Percentiles rank a stretch among this genome's conserved stretches.
Conservation (phyloP, 92 coral and sea anemone species). For the Porites divaricata region DNA sequence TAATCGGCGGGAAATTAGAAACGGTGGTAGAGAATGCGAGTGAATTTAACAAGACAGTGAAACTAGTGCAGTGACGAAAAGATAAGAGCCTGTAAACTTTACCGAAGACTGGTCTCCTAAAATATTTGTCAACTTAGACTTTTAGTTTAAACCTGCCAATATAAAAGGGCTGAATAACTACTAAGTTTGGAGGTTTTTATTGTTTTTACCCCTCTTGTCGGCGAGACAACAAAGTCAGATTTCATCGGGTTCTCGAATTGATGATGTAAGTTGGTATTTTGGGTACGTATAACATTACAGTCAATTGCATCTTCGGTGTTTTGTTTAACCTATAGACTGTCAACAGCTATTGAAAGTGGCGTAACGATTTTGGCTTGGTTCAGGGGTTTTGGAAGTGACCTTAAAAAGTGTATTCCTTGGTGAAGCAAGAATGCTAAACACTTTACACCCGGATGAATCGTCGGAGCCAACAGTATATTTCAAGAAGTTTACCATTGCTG, state of each 20-base stretch:
- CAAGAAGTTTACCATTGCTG: conserved; percentile 74
- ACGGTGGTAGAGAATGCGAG: background rate
- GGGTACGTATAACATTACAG: background rate
- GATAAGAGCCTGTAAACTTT: no score
- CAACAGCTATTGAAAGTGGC: background rate
- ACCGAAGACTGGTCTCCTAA: no score
- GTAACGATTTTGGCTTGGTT: background rate
- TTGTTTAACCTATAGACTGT: background rate
- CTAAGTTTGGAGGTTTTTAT: no score
- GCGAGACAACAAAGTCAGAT: background rate
- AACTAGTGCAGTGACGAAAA: no score
- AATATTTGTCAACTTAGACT: no score
- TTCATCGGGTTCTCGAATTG: background rate
- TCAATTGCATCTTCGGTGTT: background rate
- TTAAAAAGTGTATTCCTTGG: background rate
- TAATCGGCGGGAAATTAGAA: no score
- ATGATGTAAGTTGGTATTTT: background rate
- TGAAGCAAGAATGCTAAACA: background rate
- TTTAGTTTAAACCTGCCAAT: no score
- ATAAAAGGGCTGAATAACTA: no score
- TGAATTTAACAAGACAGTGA: background rate
- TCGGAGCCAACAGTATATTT: conserved; percentile 2
- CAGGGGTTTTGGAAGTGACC: background rate
- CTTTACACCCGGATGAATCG: background rate
- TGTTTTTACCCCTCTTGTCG: background rate